These are phyloP conservation scores for Myrmecobius fasciatus DNA, from an alignment of 2,113 vertebrate species.

Conservation along the genomic window DNA sequence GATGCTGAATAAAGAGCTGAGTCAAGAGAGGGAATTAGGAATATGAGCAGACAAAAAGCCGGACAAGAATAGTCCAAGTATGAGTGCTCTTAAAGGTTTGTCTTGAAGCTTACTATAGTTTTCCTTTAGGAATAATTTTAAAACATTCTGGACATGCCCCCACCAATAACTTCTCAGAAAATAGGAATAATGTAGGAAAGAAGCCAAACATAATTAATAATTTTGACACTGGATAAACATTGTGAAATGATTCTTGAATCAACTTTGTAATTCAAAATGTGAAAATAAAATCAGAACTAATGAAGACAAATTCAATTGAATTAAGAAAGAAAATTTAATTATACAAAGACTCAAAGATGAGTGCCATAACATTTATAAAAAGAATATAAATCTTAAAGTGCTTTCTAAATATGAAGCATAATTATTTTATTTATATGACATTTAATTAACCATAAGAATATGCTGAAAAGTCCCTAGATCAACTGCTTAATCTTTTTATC, in stretches of 20 bases:
- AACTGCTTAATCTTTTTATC: neutral
- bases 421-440: neutral
- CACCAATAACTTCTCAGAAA: neutral
- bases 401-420: neutral
- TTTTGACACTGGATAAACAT: neutral
- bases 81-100: neutral
- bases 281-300: neutral
- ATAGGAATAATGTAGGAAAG: neutral
- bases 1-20: neutral
- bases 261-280: neutral
- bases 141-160: neutral
- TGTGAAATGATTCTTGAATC: neutral
- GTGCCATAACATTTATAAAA: neutral
- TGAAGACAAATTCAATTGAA: neutral
- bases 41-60: neutral
- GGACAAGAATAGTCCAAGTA: neutral
- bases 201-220: neutral
- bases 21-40: neutral
- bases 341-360: neutral
- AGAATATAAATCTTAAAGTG: neutral
- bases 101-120: neutral
- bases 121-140: neutral
- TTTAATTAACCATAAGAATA: neutral
- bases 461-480: neutral
- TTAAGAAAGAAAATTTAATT: neutral